Evolutionary conservation across 2,113 vertebrate genomes (phyloP).

Genomic region (Strix aluco): DNA sequence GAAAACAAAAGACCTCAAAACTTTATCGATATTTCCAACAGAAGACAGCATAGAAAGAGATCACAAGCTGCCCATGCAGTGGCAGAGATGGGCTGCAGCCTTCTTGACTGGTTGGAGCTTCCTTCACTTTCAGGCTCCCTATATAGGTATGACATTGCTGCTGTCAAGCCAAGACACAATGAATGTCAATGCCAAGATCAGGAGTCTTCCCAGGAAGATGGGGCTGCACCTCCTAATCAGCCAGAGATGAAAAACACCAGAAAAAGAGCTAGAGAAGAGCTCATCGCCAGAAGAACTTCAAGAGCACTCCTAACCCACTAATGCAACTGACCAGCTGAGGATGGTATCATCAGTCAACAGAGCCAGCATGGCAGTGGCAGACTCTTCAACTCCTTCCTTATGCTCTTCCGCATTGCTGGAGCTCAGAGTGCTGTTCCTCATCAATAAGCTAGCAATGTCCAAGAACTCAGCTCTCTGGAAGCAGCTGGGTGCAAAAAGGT

Average conservation of each 20-base stretch:
- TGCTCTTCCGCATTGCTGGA: background rate
- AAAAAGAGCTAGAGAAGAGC: background rate
- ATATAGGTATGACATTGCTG: background rate
- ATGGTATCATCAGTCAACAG: background rate
- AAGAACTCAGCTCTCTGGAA: background rate
- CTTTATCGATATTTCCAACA: background rate
- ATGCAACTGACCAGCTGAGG: background rate
- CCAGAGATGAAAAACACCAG: background rate
- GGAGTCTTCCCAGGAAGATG: background rate
- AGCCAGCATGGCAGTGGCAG: background rate
- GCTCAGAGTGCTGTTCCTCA: background rate
- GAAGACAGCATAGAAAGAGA: background rate
- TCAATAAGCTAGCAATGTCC: fast-evolving
- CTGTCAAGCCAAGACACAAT: background rate
- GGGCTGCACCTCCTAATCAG: background rate
- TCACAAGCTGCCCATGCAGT: fast-evolving
- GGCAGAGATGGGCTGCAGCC: background rate
- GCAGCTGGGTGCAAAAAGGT: background rate
- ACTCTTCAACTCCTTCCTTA: background rate
- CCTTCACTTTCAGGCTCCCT: background rate
- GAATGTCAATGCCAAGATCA: background rate
- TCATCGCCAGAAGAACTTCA: background rate
- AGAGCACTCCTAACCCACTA: background rate
- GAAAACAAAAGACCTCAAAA: background rate
- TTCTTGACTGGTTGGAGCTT: background rate